Percentiles rank a stretch among this genome's conserved stretches.
Evolutionary conservation across 2,113 vertebrate genomes (phyloP).

Genomic region (Tupaia tana): DNA sequence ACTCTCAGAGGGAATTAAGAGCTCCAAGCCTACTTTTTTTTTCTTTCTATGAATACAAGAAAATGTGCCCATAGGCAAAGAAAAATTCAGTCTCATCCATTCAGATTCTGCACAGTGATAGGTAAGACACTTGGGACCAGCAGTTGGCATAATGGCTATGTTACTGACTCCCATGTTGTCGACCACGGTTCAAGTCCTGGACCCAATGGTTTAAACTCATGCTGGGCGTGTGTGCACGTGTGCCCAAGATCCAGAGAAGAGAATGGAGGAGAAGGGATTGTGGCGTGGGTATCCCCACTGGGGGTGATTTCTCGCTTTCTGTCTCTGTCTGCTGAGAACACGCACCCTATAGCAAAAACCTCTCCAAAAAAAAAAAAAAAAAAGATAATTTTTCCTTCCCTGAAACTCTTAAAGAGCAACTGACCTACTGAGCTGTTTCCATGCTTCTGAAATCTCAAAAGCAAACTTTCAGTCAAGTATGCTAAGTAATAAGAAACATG

Average conservation of each 20-base stretch:
- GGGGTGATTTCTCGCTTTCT: too few species aligned
- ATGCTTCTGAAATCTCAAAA: neutral
- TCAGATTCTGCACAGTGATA: neutral
- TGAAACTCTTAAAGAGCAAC: neutral
- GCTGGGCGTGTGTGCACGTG: too few species aligned
- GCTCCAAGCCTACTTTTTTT: neutral
- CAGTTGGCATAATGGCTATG: too few species aligned
- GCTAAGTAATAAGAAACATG: neutral
- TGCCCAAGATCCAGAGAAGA: too few species aligned
- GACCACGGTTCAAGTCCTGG: too few species aligned
- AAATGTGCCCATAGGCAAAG: conserved; percentile 25
- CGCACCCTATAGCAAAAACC: too few species aligned
- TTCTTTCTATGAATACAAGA: neutral
- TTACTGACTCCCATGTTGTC: too few species aligned
- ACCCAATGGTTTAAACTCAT: too few species aligned
- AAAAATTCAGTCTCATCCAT: neutral
- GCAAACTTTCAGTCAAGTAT: neutral
- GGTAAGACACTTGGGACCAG: neutral
- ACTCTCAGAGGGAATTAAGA: neutral
- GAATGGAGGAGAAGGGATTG: too few species aligned
- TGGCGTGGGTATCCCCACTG: too few species aligned
- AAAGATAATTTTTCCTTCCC: neutral
- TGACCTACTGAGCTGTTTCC: neutral
- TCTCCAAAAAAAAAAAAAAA: too few species aligned
- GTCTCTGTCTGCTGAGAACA: too few species aligned